These are phyloP conservation scores for Coregonus sp. DNA, from an alignment of 2,797 vertebrate genomes.

Conservation along the genomic window DNA sequence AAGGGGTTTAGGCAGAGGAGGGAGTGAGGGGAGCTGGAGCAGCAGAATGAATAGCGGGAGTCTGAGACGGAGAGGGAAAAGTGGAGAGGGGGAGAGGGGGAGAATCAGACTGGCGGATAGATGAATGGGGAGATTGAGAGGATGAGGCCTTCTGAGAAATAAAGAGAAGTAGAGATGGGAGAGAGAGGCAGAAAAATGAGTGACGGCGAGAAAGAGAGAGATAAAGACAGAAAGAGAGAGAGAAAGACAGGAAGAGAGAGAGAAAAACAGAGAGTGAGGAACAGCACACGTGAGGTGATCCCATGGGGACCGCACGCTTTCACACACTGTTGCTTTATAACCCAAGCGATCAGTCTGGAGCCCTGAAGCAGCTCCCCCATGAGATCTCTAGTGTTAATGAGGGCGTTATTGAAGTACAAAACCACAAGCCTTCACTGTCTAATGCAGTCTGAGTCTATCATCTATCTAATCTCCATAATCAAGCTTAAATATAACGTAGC, in stretches of 20 bases:
- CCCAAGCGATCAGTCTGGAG: constrained; percentile 16
- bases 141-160: background rate
- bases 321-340: constrained; percentile 33
- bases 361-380: constrained; percentile 38
- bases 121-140: background rate
- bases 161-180: background rate
- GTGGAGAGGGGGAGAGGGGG: background rate
- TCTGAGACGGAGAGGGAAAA: background rate
- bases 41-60: background rate
- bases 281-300: constrained; percentile 48
- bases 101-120: background rate
- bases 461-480: background rate
- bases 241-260: background rate
- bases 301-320: constrained; percentile 41
- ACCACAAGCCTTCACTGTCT: background rate
- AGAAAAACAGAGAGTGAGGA: constrained; percentile 20
- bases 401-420: background rate
- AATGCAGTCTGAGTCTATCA: background rate
- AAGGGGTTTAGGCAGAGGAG: background rate
- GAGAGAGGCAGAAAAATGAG: background rate
- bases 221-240: constrained; percentile 27
- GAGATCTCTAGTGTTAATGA: constrained; percentile 34
- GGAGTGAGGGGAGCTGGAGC: background rate
- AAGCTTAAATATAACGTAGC: background rate
- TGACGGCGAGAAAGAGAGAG: background rate